A percentile compares a stretch with the other conserved stretches of the same genome.
These are phyloP conservation scores for Drosophila limbata DNA, from an alignment of 2,888 invertebrate genomes.

Conservation along the genomic window DNA sequence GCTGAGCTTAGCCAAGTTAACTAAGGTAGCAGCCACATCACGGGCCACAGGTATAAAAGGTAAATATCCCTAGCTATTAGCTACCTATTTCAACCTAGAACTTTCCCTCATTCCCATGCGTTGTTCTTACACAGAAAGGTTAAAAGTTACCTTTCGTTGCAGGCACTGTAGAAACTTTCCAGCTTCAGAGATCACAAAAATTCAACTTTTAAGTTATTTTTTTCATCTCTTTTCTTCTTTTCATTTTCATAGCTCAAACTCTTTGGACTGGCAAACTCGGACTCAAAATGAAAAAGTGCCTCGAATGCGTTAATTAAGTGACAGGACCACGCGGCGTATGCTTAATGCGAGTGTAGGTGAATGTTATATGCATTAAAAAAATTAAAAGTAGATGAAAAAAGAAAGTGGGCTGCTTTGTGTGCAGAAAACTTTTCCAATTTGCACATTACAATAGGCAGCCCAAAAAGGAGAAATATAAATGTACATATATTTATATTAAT, in stretches of 20 bases:
- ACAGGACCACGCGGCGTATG: slow-evolving; percentile 39
- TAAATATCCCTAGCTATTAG: slow-evolving; percentile 57
- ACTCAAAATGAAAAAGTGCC: slow-evolving; percentile 12
- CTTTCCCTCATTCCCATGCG: not conserved
- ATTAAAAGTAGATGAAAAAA: not conserved
- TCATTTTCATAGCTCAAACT: slow-evolving; percentile 1
- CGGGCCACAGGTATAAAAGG: slow-evolving; percentile 26
- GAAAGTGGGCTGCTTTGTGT: slow-evolving; percentile 6
- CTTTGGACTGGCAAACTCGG: slow-evolving; percentile 11
- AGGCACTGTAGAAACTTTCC: slow-evolving; percentile 19
- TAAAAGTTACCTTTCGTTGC: slow-evolving; percentile 38
- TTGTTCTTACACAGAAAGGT: slow-evolving; percentile 36
- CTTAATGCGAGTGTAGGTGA: slow-evolving; percentile 16
- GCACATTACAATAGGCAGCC: slow-evolving; percentile 32
- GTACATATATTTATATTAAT: slow-evolving; percentile 18
- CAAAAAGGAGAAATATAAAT: slow-evolving; percentile 8
- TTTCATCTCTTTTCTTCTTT: slow-evolving; percentile 1
- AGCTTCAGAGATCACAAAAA: slow-evolving; percentile 39
- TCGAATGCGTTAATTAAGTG: slow-evolving; percentile 44
- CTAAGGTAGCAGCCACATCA: slow-evolving; percentile 19
- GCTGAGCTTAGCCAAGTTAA: slow-evolving; percentile 28
- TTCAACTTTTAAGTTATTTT: slow-evolving; percentile 23
- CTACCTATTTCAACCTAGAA: slow-evolving; percentile 16
- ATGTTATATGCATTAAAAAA: no score
- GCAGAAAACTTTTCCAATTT: slow-evolving; percentile 51